Evolutionary conservation across 2,113 vertebrate species (phyloP), one percentile per base, ranked within the genome.

Genomic region (Laterallus jamaicensis): DNA sequence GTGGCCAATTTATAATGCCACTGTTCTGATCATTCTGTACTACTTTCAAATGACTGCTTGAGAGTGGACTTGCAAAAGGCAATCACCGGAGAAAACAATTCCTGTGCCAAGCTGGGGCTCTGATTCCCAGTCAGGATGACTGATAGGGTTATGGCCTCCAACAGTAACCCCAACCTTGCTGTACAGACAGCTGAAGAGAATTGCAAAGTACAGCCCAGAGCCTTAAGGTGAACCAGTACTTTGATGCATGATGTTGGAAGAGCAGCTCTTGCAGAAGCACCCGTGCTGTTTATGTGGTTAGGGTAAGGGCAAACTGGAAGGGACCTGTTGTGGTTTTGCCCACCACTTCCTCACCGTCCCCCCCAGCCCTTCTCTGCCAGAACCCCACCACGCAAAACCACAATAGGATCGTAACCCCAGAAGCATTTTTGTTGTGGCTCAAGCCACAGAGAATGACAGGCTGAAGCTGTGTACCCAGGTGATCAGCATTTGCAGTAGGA

Each of bases 391-490:
- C 8, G 44, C 44, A 47, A 47, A 47, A 18, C 17, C 44, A 47
- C 44, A 47, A 47, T 18, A 47, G 44, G 17, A 47, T 18, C 6
- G 1, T 12, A 62, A 8, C 26, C 22, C 82, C 70, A 24, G 31
- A 40, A 42, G 12, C 5, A 19, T 11, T 32, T 28, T 5, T 37
- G 14, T 3, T 9, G 52, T 25, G 63, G 8, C 80, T 71, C 37
- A 18, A 73, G 68, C 64, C n/a, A 15, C 64, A n/a, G 55, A 52
- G 40, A 39, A 11, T 0, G 3, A 9, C 0, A 50, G 55, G 56
- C 40, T 64, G 32, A 71, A 75, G 52, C 40, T 40, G 74, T 0
- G 21, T 8, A 31, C 31, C 63, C 70, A 39, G 47, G 49, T 25
- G 91, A 56, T 5, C 11, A 8, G 32, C 5, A 15, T 5, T 2